A percentile compares a stretch with the other conserved stretches of the same genome.
Conservation (phyloP, 2,797 vertebrate species). For the Sandelia bainsii region DNA sequence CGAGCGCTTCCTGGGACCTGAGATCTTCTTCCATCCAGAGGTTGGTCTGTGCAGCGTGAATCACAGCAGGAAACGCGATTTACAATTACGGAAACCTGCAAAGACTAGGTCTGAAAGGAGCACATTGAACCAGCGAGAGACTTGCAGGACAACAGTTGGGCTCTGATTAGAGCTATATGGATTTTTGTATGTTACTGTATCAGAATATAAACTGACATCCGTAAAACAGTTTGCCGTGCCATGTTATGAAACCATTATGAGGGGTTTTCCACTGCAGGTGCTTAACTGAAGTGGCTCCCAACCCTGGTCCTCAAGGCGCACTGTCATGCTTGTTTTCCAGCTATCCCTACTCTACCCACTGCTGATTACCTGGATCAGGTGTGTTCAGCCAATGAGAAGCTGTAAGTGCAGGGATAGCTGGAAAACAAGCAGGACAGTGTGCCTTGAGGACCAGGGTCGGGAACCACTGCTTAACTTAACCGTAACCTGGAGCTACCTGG, state of each 20-base stretch:
- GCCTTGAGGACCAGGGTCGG: too few species aligned
- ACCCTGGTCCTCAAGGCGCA: too few species aligned
- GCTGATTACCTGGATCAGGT: too few species aligned
- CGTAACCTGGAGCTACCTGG: too few species aligned
- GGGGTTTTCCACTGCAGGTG: too few species aligned
- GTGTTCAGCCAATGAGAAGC: too few species aligned
- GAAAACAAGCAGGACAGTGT: too few species aligned
- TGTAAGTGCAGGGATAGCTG: too few species aligned
- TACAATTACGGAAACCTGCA: background rate
- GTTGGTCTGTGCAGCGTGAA: slow-evolving; percentile 67
- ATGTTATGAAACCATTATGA: background rate
- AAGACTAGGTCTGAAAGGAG: background rate
- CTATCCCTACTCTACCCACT: too few species aligned
- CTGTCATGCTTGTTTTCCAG: too few species aligned
- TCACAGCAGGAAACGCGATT: background rate
- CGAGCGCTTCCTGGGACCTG: slow-evolving; percentile 96
- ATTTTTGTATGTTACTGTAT: background rate
- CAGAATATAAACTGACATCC: background rate
- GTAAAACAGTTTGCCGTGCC: background rate
- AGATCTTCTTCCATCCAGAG: slow-evolving; percentile 99
- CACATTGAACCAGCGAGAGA: background rate
- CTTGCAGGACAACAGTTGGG: background rate
- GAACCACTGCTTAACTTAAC: too few species aligned
- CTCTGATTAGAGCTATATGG: background rate
- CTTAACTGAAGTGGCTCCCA: too few species aligned